A percentile compares a stretch with the other conserved stretches of the same genome.
Evolutionary conservation across 2,797 vertebrate species (phyloP).

Genomic region (Syndactyla subalaris): DNA sequence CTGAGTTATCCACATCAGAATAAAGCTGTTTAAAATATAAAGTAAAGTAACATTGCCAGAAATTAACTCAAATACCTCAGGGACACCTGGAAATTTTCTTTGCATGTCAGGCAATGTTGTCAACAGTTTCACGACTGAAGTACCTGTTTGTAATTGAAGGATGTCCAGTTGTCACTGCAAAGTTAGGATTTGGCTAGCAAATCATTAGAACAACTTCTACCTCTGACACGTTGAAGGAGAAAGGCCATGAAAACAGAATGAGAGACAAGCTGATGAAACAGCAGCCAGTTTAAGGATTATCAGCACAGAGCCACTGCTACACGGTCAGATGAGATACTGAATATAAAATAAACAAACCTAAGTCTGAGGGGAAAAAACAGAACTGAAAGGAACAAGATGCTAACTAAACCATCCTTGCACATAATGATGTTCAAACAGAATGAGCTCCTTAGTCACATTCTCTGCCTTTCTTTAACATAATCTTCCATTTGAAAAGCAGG

Average conservation of each 20-base stretch:
- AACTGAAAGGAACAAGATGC: conserved; percentile 11
- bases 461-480: not conserved
- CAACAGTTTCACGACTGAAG: not conserved
- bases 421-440: not conserved
- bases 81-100: not conserved
- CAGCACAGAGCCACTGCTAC: not conserved
- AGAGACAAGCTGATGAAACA: not conserved
- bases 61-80: not conserved
- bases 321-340: not conserved
- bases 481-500: conserved; percentile 1
- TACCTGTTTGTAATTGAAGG: not conserved
- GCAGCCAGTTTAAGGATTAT: not conserved
- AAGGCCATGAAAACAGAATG: not conserved
- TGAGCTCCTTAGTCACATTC: not conserved
- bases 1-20: not conserved
- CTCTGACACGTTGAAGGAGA: not conserved
- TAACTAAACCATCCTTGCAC: not conserved
- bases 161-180: not conserved
- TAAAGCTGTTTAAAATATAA: not conserved
- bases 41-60: not conserved
- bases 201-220: not conserved
- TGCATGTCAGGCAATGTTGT: not conserved
- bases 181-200: not conserved
- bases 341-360: not conserved
- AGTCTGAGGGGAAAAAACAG: not conserved